Evolutionary conservation across 2,113 vertebrate genomes (phyloP).

Genomic region (Eudyptes chrysolophus): DNA sequence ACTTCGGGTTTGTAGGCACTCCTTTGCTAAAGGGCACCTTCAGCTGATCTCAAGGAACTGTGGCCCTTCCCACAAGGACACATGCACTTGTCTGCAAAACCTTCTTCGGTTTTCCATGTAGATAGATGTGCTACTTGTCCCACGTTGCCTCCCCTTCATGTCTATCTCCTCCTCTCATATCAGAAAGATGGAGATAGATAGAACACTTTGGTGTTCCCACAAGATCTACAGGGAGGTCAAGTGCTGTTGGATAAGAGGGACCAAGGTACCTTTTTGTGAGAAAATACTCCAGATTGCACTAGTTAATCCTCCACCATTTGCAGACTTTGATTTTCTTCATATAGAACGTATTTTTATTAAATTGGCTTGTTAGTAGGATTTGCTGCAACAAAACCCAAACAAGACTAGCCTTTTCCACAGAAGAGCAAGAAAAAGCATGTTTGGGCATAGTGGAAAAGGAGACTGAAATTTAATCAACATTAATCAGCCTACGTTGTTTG

Average conservation of each 20-base stretch:
- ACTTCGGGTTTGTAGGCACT: background rate
- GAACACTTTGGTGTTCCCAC: background rate
- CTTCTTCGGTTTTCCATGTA: background rate
- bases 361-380: background rate
- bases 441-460: background rate
- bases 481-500: background rate
- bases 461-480: background rate
- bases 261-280: background rate
- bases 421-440: background rate
- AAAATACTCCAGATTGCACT: background rate
- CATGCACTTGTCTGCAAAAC: background rate
- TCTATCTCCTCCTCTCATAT: background rate
- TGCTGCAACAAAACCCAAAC: background rate
- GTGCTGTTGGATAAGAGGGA: background rate
- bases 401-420: background rate
- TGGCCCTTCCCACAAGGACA: background rate
- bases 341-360: background rate
- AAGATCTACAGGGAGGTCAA: background rate
- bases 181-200: background rate
- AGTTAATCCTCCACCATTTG: background rate
- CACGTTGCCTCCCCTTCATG: background rate
- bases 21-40: background rate
- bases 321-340: background rate
- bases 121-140: background rate
- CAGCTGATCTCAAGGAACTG: background rate